A percentile compares a stretch with the other conserved stretches of the same genome.
phyloP scores from a whole-genome alignment of 2,888 invertebrate species.

The Tipula unca region DNA sequence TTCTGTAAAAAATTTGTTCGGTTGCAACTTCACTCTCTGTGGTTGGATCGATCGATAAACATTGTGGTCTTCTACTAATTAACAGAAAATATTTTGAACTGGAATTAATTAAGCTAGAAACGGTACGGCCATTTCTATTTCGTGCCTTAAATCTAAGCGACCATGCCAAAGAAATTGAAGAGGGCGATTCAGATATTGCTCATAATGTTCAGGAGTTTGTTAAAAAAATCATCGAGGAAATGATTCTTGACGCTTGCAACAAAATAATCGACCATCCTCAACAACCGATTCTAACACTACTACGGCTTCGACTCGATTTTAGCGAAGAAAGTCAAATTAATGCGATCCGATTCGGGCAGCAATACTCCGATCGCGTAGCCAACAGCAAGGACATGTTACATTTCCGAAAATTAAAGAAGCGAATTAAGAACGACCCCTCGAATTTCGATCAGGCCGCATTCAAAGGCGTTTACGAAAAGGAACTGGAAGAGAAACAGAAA shows the following conservation, averaged over 20 bases:
- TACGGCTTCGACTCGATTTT: slow-evolving; percentile 73
- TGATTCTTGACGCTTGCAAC: slow-evolving; percentile 47
- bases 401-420: slow-evolving; percentile 51
- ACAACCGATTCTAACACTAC: slow-evolving; percentile 67
- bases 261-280: slow-evolving; percentile 53
- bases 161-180: slow-evolving; percentile 38
- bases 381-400: slow-evolving; percentile 76
- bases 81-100: slow-evolving; percentile 60
- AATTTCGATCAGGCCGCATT: slow-evolving; percentile 35
- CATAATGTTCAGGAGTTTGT: slow-evolving; percentile 40
- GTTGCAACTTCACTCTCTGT: slow-evolving; percentile 88
- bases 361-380: slow-evolving; percentile 67
- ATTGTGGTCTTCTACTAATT: slow-evolving; percentile 73
- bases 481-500: slow-evolving; percentile 33
- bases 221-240: slow-evolving; percentile 49
- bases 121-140: slow-evolving; percentile 86
- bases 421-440: slow-evolving; percentile 30
- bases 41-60: slow-evolving; percentile 77
- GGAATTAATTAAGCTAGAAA: slow-evolving; percentile 62
- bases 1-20: slow-evolving; percentile 73
- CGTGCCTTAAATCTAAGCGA: slow-evolving; percentile 55
- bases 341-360: slow-evolving; percentile 62
- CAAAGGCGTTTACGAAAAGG: slow-evolving; percentile 32
- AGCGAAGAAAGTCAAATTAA: slow-evolving; percentile 68
- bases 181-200: slow-evolving; percentile 37